phyloP scores from a whole-genome alignment of 2,113 vertebrate species.

The Oryzias javanicus region DNA sequence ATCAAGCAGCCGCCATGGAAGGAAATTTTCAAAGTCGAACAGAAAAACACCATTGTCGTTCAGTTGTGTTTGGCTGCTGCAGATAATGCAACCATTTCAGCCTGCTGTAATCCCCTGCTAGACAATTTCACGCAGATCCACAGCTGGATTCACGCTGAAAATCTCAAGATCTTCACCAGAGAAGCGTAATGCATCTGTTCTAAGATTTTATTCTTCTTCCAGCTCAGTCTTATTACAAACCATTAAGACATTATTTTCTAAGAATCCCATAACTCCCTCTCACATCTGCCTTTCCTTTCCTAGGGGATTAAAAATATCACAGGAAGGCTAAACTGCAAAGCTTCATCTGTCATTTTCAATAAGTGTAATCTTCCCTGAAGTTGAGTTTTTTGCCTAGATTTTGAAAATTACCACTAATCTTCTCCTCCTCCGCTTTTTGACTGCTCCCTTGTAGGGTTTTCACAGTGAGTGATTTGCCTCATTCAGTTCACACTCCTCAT shows the following conservation, averaged over 20 bases:
- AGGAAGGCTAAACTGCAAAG: not conserved
- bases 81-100: slow-evolving; percentile 1
- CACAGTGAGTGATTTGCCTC: no score
- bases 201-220: no score
- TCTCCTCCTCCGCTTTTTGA: no score
- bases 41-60: not conserved
- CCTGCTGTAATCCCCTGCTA: not conserved
- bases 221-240: no score
- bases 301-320: not conserved
- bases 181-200: no score
- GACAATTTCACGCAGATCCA: slow-evolving; percentile 13
- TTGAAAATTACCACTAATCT: no score
- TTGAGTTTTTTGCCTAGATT: no score
- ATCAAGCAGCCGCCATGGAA: not conserved
- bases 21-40: not conserved
- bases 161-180: not conserved
- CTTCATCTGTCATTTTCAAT: not conserved
- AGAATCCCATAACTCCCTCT: not conserved
- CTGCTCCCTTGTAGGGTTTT: no score
- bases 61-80: not conserved
- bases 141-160: slow-evolving; percentile 10
- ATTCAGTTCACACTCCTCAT: no score
- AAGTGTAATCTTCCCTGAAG: not conserved
- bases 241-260: no score
- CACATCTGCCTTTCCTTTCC: not conserved